Base-by-base conservation (phyloP, 2,888 invertebrate genomes). In the Brachyopa scutellaris region DNA sequence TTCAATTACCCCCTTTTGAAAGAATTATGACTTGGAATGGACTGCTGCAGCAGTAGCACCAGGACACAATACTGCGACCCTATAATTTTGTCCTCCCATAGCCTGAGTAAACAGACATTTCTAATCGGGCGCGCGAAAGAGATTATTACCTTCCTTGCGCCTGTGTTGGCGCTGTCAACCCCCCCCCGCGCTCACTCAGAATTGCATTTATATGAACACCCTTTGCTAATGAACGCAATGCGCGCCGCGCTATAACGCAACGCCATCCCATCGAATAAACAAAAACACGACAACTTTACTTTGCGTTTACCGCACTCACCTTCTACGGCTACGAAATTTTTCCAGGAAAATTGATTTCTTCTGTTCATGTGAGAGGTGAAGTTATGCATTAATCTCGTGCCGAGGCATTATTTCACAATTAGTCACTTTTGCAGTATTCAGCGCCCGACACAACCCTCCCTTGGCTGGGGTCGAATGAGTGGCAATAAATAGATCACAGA, bases 1-100 rank as follows among this genome's bases (percentile, higher is more conserved):
- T 88, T 89, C 89, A 89, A 89, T 89, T 89, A 89, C 85, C 86
- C 86, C 86, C 85, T 85, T 86, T 86, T 84, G 66, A 80, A 83
- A 83, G 79, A 85, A 70, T 85, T 82, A 85, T 85, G 74, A 74
- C 66, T 77, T 51, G 55, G 15, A 38, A 23, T 64, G 64, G 51
- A 33, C 42, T 76, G 33, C 59, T 61, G 33, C 26, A 57, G 33
- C 59, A 67, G 33, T 17, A 57, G 31, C 40, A 47, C 26, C 26
- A 17, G 29, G 29, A 57, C 36, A 51, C 40, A n/a, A 13, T 49
- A 42, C 26, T 62, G 42, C 61, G 62, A 59, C 72, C 72, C 72
- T 72, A 33, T 42, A 40, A 57, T 66, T 69, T 38, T 49, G 36
- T 38, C 69, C 29, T 40, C 8, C 11, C 9, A 38, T 38, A n/a